Conservation (phyloP, 2,113 vertebrate genomes). For the Heteronetta atricapilla region DNA sequence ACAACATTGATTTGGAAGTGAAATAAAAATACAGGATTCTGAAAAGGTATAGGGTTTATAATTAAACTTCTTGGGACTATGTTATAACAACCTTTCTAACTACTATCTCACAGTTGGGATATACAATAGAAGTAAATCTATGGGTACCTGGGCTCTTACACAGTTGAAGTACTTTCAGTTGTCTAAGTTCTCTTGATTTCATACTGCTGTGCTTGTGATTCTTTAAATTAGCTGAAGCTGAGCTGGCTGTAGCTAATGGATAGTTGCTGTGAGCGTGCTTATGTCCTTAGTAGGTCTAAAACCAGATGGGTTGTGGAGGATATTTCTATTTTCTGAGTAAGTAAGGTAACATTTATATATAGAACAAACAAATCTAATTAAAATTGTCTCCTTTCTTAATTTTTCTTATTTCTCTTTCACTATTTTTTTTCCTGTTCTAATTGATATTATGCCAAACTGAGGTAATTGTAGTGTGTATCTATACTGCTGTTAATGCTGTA, state of each 20-base stretch:
- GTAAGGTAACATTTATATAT: not conserved
- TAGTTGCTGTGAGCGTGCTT: not conserved
- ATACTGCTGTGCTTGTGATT: conserved; percentile 48
- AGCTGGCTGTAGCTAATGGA: conserved; percentile 23
- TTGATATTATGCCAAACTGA: not conserved
- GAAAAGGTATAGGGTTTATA: not conserved
- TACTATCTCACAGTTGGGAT: not conserved
- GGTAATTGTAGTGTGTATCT: not conserved
- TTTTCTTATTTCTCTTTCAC: not conserved
- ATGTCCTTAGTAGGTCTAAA: not conserved
- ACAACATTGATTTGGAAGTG: not conserved
- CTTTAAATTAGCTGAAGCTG: conserved; percentile 51
- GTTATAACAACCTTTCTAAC: not conserved
- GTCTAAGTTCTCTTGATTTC: conserved; percentile 20
- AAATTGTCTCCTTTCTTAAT: not conserved
- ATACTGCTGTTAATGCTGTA: not conserved
- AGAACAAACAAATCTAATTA: not conserved
- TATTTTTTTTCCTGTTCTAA: not conserved
- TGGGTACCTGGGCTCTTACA: not conserved
- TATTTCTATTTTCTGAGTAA: not conserved
- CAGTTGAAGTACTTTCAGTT: not conserved
- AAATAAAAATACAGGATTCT: not conserved
- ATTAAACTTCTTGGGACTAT: not conserved
- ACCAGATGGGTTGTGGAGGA: not conserved
- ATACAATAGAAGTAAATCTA: not conserved